Percentiles rank a stretch among this genome's conserved stretches.
These are phyloP conservation scores for Oegoconia quadripuncta DNA, from an alignment of 2,888 invertebrate species.

Conservation along the genomic window DNA sequence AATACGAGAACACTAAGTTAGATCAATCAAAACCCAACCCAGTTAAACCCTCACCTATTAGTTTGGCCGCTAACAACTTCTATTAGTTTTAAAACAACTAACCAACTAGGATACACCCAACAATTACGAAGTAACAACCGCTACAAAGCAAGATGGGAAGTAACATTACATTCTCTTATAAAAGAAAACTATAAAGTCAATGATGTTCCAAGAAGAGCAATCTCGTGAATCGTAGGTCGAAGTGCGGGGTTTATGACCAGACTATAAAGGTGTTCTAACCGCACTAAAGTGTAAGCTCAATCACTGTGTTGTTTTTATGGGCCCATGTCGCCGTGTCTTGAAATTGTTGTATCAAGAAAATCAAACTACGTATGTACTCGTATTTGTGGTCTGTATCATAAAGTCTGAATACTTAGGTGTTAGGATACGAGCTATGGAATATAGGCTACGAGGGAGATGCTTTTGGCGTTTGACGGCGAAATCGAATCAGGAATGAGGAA, in stretches of 20 bases:
- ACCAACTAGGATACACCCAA: background rate
- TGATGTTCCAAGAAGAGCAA: slow-evolving; percentile 24
- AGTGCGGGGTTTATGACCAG: slow-evolving; percentile 29
- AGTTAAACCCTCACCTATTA: too few species aligned
- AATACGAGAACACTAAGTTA: too few species aligned
- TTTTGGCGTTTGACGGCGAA: too few species aligned
- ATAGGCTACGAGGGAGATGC: too few species aligned
- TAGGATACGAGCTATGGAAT: too few species aligned
- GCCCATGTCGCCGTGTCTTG: slow-evolving; percentile 2
- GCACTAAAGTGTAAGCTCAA: slow-evolving; percentile 22
- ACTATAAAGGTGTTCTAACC: slow-evolving; percentile 31
- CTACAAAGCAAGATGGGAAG: slow-evolving; percentile 12
- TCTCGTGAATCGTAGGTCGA: slow-evolving; percentile 26
- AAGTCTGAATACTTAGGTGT: too few species aligned
- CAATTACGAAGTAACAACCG: background rate
- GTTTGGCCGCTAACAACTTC: too few species aligned
- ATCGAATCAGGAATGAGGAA: too few species aligned
- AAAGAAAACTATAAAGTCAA: slow-evolving; percentile 21
- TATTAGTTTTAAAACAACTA: background rate
- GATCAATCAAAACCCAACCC: too few species aligned
- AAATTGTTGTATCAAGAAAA: background rate
- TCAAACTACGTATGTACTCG: too few species aligned
- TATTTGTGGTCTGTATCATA: too few species aligned
- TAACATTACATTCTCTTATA: slow-evolving; percentile 11
- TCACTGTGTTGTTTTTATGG: slow-evolving; percentile 11